These are phyloP conservation scores for Mormyrops boulengeri DNA, from an alignment of 2,797 vertebrate genomes.

Conservation along the genomic window DNA sequence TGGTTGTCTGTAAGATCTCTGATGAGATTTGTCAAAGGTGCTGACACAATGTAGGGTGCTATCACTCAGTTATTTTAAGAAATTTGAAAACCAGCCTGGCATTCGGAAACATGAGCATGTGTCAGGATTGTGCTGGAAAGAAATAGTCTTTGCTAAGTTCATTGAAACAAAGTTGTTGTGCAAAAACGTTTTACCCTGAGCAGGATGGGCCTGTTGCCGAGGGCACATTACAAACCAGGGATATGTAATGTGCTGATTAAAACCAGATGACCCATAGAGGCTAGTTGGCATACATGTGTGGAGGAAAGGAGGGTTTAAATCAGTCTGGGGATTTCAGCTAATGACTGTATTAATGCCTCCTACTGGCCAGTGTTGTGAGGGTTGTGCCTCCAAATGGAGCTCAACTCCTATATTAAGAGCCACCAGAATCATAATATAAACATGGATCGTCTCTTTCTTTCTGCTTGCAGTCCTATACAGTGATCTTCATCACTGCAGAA, in stretches of 20 bases:
- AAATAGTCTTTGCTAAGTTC: background rate
- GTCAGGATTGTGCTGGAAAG: background rate
- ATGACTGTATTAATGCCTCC: background rate
- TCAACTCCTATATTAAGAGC: background rate
- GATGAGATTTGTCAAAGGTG: background rate
- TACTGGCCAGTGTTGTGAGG: background rate
- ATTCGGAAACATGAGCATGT: background rate
- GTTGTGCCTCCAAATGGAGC: background rate
- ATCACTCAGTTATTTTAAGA: background rate
- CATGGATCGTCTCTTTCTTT: background rate
- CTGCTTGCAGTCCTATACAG: background rate
- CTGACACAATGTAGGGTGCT: background rate
- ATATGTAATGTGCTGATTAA: background rate
- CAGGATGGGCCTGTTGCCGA: background rate
- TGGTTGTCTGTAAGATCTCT: background rate
- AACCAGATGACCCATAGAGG: background rate
- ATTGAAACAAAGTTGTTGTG: background rate
- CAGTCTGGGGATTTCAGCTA: background rate
- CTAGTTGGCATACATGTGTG: background rate
- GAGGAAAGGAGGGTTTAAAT: conserved; percentile 4
- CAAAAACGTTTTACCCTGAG: background rate
- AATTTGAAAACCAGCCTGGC: background rate
- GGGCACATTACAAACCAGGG: background rate
- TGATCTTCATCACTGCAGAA: background rate
- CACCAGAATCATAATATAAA: background rate